Percentiles rank a stretch among this genome's conserved stretches.
Conservation (phyloP, 2,113 vertebrate species). For the Cyanoderma ruficeps region DNA sequence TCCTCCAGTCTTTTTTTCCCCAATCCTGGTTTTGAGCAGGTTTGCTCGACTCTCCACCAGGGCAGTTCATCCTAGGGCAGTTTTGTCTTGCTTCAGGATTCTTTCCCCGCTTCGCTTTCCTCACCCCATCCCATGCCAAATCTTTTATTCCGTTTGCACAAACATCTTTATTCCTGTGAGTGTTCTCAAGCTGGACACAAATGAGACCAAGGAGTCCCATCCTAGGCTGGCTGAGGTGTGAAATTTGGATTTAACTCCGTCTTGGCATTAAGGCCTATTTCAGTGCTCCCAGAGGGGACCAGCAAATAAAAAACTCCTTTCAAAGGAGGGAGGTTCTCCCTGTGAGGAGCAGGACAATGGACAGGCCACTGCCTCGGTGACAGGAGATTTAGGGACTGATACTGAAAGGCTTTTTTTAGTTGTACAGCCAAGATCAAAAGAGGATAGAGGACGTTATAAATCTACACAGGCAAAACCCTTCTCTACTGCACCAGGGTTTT, state of each 20-base stretch:
- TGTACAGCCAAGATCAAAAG: not conserved
- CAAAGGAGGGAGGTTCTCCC: not conserved
- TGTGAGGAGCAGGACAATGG: not conserved
- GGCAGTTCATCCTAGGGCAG: not conserved
- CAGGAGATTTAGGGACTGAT: not conserved
- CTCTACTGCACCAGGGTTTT: not conserved
- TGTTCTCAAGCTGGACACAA: not conserved
- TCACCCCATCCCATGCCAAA: not conserved
- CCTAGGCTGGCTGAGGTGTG: not conserved
- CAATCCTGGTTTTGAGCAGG: not conserved
- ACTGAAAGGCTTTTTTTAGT: not conserved
- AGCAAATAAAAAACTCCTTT: not conserved
- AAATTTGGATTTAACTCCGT: not conserved
- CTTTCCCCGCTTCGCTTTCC: not conserved
- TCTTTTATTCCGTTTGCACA: not conserved
- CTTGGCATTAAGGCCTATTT: not conserved
- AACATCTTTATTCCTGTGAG: not conserved
- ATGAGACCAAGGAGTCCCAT: not conserved
- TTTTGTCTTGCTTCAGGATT: not conserved
- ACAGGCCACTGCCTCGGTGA: not conserved
- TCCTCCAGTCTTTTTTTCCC: not conserved
- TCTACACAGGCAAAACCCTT: not conserved
- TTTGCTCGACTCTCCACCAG: fast-evolving
- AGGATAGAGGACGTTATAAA: not conserved
- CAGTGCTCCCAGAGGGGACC: not conserved